Percentiles rank a stretch among this genome's conserved stretches.
phyloP scores from a whole-genome alignment of 2,888 invertebrate genomes.

The Eristalis tenax region DNA sequence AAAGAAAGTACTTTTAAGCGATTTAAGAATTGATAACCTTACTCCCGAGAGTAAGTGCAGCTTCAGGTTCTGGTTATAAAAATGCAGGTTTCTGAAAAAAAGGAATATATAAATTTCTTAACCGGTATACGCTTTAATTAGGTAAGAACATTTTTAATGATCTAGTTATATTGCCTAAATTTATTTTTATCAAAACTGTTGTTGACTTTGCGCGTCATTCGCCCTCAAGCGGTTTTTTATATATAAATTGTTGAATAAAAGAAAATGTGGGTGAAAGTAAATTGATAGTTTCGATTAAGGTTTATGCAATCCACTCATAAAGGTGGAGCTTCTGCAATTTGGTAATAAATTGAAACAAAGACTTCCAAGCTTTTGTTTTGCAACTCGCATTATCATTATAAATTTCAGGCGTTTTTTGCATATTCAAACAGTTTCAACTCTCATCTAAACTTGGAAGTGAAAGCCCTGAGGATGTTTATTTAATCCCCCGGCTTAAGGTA shows the following conservation, averaged over 20 bases:
- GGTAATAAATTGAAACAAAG: neutral
- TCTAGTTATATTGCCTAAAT: neutral
- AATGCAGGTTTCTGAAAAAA: neutral
- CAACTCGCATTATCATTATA: neutral
- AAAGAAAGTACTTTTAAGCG: neutral
- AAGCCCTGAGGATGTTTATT: neutral
- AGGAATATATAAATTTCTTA: neutral
- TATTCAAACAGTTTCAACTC: neutral
- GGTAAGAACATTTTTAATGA: neutral
- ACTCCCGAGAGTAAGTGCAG: neutral
- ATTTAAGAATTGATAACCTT: neutral
- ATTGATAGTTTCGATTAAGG: neutral
- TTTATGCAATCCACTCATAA: neutral
- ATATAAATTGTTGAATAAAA: neutral
- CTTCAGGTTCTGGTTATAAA: neutral
- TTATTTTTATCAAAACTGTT: neutral
- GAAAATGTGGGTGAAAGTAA: neutral
- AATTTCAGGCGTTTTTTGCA: neutral
- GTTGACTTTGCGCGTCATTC: neutral
- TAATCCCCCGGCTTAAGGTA: neutral
- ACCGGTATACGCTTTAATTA: neutral
- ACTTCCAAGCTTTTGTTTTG: neutral
- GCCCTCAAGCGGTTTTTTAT: neutral
- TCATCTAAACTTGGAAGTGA: neutral
- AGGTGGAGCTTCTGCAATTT: neutral